Evolutionary conservation across 2,888 invertebrate genomes (phyloP).

Genomic region (Abrostola triplasia): DNA sequence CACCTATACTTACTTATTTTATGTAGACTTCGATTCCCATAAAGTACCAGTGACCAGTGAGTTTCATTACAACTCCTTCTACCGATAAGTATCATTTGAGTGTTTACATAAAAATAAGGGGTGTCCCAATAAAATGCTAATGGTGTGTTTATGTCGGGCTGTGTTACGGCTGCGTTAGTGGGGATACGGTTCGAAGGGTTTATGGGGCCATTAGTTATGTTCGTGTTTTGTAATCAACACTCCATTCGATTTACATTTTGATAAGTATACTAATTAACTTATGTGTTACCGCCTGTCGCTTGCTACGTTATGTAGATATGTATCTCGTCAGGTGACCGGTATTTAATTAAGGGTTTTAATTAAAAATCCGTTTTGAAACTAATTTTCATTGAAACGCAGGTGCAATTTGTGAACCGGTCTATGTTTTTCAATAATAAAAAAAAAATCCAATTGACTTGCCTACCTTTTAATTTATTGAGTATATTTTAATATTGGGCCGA

Average conservation of each 20-base stretch:
- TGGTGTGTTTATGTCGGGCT: slow-evolving; percentile 30
- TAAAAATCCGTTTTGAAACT: too few species aligned
- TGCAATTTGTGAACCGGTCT: too few species aligned
- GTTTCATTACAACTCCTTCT: neutral
- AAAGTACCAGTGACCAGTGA: neutral
- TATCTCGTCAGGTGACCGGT: too few species aligned
- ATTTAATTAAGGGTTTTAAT: too few species aligned
- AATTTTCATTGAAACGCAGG: too few species aligned
- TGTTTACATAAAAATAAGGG: slow-evolving; percentile 32
- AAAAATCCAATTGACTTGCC: too few species aligned
- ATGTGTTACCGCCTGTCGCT: too few species aligned
- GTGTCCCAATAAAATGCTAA: slow-evolving; percentile 40
- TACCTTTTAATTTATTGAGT: too few species aligned
- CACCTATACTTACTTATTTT: neutral
- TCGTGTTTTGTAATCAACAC: slow-evolving; percentile 15
- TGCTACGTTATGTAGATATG: too few species aligned
- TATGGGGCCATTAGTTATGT: slow-evolving; percentile 25
- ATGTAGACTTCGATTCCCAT: neutral
- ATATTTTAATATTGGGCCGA: too few species aligned
- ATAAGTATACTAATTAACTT: too few species aligned
- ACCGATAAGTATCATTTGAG: slow-evolving; percentile 8
- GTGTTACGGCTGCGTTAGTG: slow-evolving; percentile 1
- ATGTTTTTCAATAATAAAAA: too few species aligned
- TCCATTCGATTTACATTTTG: slow-evolving; percentile 6
- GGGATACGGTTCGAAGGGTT: slow-evolving; percentile 14